Conservation (phyloP, 1,140 invertebrate species). For the Plodia interpunctella region DNA sequence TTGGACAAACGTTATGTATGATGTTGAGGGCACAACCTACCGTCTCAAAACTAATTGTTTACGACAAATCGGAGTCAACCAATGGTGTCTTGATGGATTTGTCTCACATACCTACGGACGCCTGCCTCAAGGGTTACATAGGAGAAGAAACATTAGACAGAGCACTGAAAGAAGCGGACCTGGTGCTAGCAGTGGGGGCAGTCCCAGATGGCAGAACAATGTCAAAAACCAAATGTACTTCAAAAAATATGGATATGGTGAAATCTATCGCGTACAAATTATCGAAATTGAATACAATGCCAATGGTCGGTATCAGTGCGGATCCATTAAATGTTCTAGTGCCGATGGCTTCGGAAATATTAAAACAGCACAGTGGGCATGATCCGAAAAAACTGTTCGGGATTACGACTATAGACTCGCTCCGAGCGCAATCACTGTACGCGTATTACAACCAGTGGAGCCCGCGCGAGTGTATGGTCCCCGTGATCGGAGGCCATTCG, state of each 20-base stretch:
- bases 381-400: conserved; percentile 77
- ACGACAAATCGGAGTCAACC: conserved; percentile 33
- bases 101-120: conserved; percentile 41
- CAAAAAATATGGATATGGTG: conserved; percentile 85
- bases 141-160: conserved; percentile 42
- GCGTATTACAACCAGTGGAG: conserved; percentile 74
- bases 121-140: conserved; percentile 31
- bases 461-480: conserved; percentile 78
- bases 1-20: conserved; percentile 44
- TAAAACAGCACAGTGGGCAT: conserved; percentile 79
- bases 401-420: conserved; percentile 38
- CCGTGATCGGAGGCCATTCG: conserved; percentile 85
- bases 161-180: conserved; percentile 58
- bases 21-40: conserved; percentile 36
- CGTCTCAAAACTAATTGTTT: conserved; percentile 37
- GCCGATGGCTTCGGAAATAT: conserved; percentile 83
- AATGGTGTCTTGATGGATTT: conserved; percentile 41
- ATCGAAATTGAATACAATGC: conserved; percentile 79
- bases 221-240: conserved; percentile 80
- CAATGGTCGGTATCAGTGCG: conserved; percentile 82
- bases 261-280: conserved; percentile 76
- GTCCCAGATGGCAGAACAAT: conserved; percentile 81
- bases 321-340: conserved; percentile 84
- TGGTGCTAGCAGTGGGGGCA: conserved; percentile 84
- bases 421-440: conserved; percentile 80